Percentiles rank a stretch among this genome's conserved stretches.
These are phyloP conservation scores for Clepsis dumicolana DNA, from an alignment of 2,888 invertebrate species.

Conservation along the genomic window DNA sequence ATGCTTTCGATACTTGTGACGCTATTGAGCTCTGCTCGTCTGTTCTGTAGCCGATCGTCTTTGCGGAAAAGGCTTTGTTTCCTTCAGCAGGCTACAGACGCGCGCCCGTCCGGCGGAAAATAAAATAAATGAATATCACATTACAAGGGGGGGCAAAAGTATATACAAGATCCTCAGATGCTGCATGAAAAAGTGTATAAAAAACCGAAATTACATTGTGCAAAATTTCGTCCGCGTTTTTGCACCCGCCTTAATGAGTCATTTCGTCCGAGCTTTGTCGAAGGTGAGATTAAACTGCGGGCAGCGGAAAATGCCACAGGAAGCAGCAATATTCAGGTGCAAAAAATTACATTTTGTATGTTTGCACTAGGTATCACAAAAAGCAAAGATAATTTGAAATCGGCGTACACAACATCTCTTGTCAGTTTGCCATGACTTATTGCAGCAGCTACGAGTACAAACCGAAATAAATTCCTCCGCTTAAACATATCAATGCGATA, in stretches of 20 bases:
- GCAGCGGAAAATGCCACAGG: neutral
- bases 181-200: conserved; percentile 60
- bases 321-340: neutral
- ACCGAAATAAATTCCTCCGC: conserved; percentile 39
- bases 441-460: conserved; percentile 24
- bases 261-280: conserved; percentile 1
- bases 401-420: neutral
- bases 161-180: conserved; percentile 65
- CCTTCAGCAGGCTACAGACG: conserved; percentile 65
- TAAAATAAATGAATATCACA: conserved; percentile 79
- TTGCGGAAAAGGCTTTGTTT: conserved; percentile 81
- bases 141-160: conserved; percentile 60
- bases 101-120: conserved; percentile 72
- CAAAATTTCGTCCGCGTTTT: conserved; percentile 49
- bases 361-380: neutral
- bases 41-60: conserved; percentile 54
- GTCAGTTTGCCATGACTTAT: conserved; percentile 15
- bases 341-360: neutral
- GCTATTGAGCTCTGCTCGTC: conserved; percentile 18
- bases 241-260: conserved; percentile 14
- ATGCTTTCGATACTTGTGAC: too few relatives aligned
- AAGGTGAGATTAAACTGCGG: neutral
- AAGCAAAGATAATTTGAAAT: neutral
- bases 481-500: conserved; percentile 67
- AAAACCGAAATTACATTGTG: conserved; percentile 66